These are phyloP conservation scores for Dorcus parallelipipedus DNA, from an alignment of 2,888 invertebrate species.

Conservation along the genomic window DNA sequence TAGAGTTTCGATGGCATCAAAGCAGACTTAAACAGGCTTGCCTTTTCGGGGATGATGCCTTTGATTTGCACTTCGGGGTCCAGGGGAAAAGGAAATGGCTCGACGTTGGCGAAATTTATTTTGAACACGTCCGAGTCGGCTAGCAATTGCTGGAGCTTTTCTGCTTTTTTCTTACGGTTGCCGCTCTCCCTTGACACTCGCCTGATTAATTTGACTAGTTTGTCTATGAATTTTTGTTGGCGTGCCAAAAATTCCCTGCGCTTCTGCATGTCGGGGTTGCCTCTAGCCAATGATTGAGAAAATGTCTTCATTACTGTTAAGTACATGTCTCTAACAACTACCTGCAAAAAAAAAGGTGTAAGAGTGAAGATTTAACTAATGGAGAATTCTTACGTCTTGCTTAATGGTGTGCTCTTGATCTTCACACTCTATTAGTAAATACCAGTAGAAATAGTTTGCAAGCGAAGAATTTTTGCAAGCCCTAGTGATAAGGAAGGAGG, in stretches of 20 bases:
- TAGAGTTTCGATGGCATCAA: constrained; percentile 92
- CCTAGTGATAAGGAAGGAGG: constrained; percentile 85
- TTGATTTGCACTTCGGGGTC: constrained; percentile 89
- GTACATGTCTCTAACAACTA: constrained; percentile 74
- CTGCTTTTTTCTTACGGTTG: constrained; percentile 87
- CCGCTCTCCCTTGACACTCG: constrained; percentile 87
- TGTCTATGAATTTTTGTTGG: constrained; percentile 89
- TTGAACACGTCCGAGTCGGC: constrained; percentile 78
- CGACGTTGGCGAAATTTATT: constrained; percentile 85
- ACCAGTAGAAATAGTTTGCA: constrained; percentile 98
- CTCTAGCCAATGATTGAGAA: constrained; percentile 65
- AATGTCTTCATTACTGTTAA: constrained; percentile 85
- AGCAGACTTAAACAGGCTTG: constrained; percentile 92
- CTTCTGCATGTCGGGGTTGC: constrained; percentile 69
- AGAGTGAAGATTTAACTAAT: neutral
- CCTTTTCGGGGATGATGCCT: constrained; percentile 85
- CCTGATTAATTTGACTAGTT: constrained; percentile 83
- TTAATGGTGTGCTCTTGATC: constrained; percentile 71
- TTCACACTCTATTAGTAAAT: constrained; percentile 90
- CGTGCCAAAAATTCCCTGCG: constrained; percentile 73
- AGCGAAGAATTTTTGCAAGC: constrained; percentile 85
- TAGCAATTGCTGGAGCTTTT: constrained; percentile 79
- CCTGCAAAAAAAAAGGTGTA: constrained; percentile 23
- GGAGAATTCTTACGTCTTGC: constrained; percentile 56
- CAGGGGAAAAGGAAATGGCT: constrained; percentile 89